Evolutionary conservation across 2,888 invertebrate species (phyloP).

Genomic region (Xanthia togata): DNA sequence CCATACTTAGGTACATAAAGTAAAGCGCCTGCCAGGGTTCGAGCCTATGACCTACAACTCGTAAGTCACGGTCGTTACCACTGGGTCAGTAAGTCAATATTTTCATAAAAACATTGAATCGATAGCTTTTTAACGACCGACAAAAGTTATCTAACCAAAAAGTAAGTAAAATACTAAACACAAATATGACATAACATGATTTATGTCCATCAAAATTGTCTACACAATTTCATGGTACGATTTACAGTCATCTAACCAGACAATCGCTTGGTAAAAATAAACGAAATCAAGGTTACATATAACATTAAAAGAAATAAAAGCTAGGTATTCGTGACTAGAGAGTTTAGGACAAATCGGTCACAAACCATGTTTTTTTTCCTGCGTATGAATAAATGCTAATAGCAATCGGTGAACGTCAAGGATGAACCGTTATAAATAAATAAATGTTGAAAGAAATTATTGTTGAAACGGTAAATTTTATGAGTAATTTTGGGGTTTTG

Average conservation of each 20-base stretch:
- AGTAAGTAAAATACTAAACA: constrained; percentile 35
- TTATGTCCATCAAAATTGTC: constrained; percentile 57
- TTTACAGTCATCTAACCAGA: constrained; percentile 60
- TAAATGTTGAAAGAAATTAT: constrained; percentile 57
- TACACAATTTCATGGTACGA: constrained; percentile 57
- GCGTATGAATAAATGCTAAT: constrained; percentile 80
- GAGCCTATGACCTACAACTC: too few relatives aligned
- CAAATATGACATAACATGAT: constrained; percentile 53
- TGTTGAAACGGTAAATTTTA: constrained; percentile 69
- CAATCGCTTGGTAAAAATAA: constrained; percentile 62
- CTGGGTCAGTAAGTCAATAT: constrained; percentile 8
- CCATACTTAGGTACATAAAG: too few relatives aligned
- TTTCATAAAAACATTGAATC: neutral
- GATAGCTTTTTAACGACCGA: constrained; percentile 2
- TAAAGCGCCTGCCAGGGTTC: too few relatives aligned
- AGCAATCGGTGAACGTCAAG: constrained; percentile 77
- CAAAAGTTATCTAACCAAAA: constrained; percentile 13
- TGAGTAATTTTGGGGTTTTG: constrained; percentile 65
- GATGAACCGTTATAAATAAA: constrained; percentile 74
- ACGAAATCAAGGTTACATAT: constrained; percentile 74
- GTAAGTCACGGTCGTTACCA: too few relatives aligned
- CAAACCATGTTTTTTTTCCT: constrained; percentile 74
- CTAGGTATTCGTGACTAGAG: constrained; percentile 79
- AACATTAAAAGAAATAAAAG: constrained; percentile 76
- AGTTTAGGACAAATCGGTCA: constrained; percentile 77